Evolutionary conservation across 2,888 invertebrate species (phyloP).

Genomic region (Syrphus vitripennis): DNA sequence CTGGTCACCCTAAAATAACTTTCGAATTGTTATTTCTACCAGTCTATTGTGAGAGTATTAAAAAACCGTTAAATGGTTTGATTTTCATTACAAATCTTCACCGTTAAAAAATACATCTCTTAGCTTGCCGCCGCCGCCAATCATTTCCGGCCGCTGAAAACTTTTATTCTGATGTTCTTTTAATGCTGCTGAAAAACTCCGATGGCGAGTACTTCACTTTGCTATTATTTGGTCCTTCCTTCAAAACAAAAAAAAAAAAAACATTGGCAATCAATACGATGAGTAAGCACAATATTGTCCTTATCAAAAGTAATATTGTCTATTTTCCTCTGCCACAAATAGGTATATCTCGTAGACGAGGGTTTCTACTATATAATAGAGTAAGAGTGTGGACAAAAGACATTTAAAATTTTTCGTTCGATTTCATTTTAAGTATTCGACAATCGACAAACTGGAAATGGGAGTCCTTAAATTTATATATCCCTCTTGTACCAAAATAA

Average conservation of each 20-base stretch:
- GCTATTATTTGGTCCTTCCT: constrained; percentile 1
- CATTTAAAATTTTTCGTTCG: constrained; percentile 50
- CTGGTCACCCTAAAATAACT: neutral
- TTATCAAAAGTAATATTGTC: constrained; percentile 58
- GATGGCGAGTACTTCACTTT: neutral
- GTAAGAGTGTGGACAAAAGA: constrained; percentile 2
- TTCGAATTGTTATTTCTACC: neutral
- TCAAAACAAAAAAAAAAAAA: no score
- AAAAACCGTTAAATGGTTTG: constrained; percentile 67
- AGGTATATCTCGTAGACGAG: no score
- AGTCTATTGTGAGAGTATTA: constrained; percentile 32
- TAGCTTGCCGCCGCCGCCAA: constrained; percentile 13
- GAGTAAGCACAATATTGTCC: constrained; percentile 61
- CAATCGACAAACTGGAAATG: neutral
- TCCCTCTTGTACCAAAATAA: neutral
- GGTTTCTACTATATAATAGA: no score
- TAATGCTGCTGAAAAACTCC: constrained; percentile 11
- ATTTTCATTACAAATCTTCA: constrained; percentile 50
- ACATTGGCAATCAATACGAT: constrained; percentile 59
- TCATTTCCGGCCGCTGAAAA: constrained; percentile 52
- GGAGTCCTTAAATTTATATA: constrained; percentile 39
- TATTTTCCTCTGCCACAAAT: neutral
- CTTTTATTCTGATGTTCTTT: constrained; percentile 61
- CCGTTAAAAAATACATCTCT: no score
- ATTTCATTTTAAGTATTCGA: constrained; percentile 9